Evolutionary conservation across 1,140 invertebrate species (phyloP).

Genomic region (Eumeta japonica): DNA sequence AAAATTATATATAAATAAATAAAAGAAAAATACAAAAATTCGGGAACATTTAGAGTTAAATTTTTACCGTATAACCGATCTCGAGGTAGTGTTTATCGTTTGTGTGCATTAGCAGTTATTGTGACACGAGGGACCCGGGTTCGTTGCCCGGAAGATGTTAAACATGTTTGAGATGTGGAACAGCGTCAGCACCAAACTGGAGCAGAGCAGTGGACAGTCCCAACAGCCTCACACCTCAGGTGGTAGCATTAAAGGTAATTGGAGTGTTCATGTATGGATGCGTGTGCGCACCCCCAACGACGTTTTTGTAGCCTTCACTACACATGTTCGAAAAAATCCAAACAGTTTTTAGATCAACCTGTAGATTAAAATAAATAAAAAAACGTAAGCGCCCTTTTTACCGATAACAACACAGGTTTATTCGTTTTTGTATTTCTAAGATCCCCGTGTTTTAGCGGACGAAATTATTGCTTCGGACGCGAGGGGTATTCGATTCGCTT

Average conservation of each 20-base stretch:
- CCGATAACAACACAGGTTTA: too few relatives aligned
- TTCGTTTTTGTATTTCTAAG: too few relatives aligned
- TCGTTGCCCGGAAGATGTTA: constrained; percentile 36
- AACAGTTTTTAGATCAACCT: too few relatives aligned
- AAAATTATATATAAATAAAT: constrained; percentile 20
- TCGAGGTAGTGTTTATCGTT: constrained; percentile 23
- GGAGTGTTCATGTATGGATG: too few relatives aligned
- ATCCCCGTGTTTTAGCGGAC: too few relatives aligned
- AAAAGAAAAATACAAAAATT: constrained; percentile 10
- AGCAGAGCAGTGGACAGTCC: constrained; percentile 66
- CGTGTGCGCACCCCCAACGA: too few relatives aligned
- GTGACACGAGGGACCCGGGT: constrained; percentile 24
- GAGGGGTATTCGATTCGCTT: too few relatives aligned
- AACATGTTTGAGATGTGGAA: constrained; percentile 88
- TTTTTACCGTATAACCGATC: constrained; percentile 24
- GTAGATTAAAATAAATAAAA: too few relatives aligned
- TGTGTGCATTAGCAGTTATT: constrained; percentile 25
- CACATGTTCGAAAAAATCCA: too few relatives aligned
- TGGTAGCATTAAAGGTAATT: constrained; percentile 83
- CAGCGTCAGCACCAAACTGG: constrained; percentile 77
- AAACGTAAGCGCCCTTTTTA: too few relatives aligned
- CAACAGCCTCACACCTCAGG: constrained; percentile 75
- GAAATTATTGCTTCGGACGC: too few relatives aligned
- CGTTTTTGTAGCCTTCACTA: too few relatives aligned
- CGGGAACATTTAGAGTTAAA: neutral